phyloP scores from a whole-genome alignment of 2,113 vertebrate species.

The Motacilla alba region DNA sequence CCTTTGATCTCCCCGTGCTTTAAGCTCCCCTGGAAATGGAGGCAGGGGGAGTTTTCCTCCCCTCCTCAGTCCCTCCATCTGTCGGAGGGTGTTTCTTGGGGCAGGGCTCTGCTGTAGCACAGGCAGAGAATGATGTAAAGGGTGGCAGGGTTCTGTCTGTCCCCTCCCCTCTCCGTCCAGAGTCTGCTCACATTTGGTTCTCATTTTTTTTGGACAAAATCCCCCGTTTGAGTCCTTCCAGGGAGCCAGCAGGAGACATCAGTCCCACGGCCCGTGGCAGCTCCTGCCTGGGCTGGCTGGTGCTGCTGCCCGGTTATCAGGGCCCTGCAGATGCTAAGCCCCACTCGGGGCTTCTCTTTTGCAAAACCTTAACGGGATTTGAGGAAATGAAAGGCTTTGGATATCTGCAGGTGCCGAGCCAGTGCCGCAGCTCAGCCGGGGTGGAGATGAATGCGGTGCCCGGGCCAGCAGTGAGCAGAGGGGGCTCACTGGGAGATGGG shows the following conservation, averaged over 20 bases:
- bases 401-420: neutral
- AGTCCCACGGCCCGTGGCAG: neutral
- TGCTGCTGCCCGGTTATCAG: neutral
- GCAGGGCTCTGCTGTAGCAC: neutral
- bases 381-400: slow-evolving; percentile 37
- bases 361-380: slow-evolving; percentile 49
- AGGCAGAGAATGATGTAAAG: neutral
- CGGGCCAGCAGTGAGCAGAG: neutral
- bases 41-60: neutral
- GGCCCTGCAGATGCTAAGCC: slow-evolving; percentile 35
- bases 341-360: slow-evolving; percentile 22
- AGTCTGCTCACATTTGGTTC: neutral
- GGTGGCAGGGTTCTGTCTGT: accelerated
- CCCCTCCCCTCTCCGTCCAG: neutral
- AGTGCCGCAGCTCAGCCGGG: neutral
- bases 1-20: neutral
- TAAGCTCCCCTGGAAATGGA: neutral
- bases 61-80: neutral
- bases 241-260: neutral
- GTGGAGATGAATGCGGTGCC: accelerated
- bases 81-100: accelerated
- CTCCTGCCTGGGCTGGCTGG: neutral
- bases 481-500: accelerated
- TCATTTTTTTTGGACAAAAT: neutral
- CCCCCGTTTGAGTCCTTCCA: neutral